These are phyloP conservation scores for Prinia subflava DNA, from an alignment of 2,113 vertebrate species.

Conservation along the genomic window DNA sequence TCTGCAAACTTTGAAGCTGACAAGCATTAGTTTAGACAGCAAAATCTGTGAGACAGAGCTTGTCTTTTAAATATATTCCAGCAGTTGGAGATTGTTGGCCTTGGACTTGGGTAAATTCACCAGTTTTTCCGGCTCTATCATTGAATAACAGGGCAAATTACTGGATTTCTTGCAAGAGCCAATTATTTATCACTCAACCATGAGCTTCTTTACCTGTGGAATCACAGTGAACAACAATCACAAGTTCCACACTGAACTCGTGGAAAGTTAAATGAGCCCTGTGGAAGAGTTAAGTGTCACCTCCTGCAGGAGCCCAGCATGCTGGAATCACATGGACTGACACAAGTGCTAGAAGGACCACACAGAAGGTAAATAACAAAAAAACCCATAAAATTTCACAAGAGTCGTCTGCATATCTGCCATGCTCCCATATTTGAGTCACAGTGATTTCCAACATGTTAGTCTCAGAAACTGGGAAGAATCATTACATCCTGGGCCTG, in stretches of 20 bases:
- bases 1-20: background rate
- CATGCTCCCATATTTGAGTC: background rate
- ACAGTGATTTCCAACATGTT: background rate
- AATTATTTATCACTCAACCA: background rate
- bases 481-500: background rate
- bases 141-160: background rate
- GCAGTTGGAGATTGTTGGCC: background rate
- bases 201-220: background rate
- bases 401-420: background rate
- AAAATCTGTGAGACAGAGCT: background rate
- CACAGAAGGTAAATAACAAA: background rate
- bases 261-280: background rate
- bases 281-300: background rate
- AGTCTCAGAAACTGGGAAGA: background rate
- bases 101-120: background rate
- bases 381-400: fast-evolving
- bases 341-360: background rate
- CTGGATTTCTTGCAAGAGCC: background rate
- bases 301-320: background rate
- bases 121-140: background rate
- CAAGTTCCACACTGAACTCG: background rate
- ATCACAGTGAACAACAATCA: too few relatives aligned
- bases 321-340: background rate
- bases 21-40: background rate
- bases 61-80: background rate